Base-by-base conservation (phyloP, 2,888 invertebrate species). In the Isoperla grammatica region DNA sequence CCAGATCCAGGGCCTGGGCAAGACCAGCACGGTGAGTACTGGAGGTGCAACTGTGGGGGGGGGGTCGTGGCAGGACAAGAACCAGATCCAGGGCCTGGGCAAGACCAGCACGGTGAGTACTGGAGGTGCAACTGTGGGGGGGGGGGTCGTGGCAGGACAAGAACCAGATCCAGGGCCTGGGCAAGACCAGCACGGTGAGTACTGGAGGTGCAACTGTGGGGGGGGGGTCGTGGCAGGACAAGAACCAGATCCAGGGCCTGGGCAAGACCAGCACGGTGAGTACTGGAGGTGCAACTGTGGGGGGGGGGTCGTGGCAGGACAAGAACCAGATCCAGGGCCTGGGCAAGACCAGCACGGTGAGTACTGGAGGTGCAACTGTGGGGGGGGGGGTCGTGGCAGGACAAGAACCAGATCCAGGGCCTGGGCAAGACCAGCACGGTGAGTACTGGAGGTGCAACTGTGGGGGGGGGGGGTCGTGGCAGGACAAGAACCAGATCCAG, bases 251-350 rank as follows among this genome's bases (percentile, higher is more conserved):
- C 1, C 68, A 67, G 63, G 72, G 71, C 3, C 69, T 74, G 42
- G 76, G 72, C 17, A 70, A 69, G 58, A 68, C 42, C 15, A 4
- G 61, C 66, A 50, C 50, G 35, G 50, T 50, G 17, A 35, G 50
- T 13, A n/a, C n/a, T n/a, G n/a, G n/a, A n/a, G n/a, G n/a, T n/a
- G n/a, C n/a, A n/a, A n/a, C n/a, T n/a, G n/a, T n/a, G n/a, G n/a
- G n/a, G n/a, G n/a, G n/a, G n/a, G n/a, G n/a, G n/a, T n/a, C n/a
- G 56, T 92, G 92, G 91, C 78, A 74, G 64, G 75, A 78, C 13
- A 74, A 74, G 63, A 69, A 73, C 54, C 72, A 75, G 62, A 67
- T 69, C 1, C 68, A 67, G 63, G 72, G 71, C 3, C 69, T 74
- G 42, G 76, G 72, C 17, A 70, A 69, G 58, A 68, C 42, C 15